phyloP scores from a whole-genome alignment of 2,113 vertebrate species.

The Amphiprion ocellaris region DNA sequence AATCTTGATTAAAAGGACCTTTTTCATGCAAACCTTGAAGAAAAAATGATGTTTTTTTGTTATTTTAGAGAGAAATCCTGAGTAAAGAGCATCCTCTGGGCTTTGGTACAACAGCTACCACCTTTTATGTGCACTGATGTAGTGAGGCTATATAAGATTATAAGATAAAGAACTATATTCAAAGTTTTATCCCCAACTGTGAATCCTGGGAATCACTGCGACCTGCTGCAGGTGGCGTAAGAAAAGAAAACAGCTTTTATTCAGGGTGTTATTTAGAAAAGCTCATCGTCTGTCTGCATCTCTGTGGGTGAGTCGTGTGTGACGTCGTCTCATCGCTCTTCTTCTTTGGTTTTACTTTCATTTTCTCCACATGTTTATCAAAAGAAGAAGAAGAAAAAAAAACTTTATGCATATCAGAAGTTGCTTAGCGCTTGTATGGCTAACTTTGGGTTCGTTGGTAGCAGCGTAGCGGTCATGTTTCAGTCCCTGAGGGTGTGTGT shows the following conservation, averaged over 20 bases:
- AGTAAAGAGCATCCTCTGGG: slow-evolving; percentile 27
- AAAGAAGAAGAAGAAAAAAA: slow-evolving; percentile 24
- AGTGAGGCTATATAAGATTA: slow-evolving; percentile 15
- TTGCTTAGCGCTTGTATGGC: slow-evolving; percentile 60
- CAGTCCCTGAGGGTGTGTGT: slow-evolving; percentile 52
- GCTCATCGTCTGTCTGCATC: slow-evolving; percentile 20
- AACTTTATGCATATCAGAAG: slow-evolving; percentile 71
- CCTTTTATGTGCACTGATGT: slow-evolving; percentile 32
- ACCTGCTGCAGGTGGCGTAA: not conserved
- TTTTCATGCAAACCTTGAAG: no score
- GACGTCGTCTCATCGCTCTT: slow-evolving; percentile 25
- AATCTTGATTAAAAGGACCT: not conserved
- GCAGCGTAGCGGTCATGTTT: slow-evolving; percentile 59
- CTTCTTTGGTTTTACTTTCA: slow-evolving; percentile 9
- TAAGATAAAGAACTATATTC: slow-evolving; percentile 40
- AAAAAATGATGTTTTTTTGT: not conserved
- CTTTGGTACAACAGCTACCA: slow-evolving; percentile 30
- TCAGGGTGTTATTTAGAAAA: not conserved
- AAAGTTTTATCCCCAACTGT: slow-evolving; percentile 30
- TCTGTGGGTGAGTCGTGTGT: not conserved
- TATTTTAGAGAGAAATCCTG: not conserved
- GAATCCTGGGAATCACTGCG: not conserved
- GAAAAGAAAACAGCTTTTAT: slow-evolving; percentile 14
- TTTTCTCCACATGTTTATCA: not conserved
- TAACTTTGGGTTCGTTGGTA: slow-evolving; percentile 59